Evolutionary conservation across 2,888 invertebrate species (phyloP).

Genomic region (Mythimna lalbum): DNA sequence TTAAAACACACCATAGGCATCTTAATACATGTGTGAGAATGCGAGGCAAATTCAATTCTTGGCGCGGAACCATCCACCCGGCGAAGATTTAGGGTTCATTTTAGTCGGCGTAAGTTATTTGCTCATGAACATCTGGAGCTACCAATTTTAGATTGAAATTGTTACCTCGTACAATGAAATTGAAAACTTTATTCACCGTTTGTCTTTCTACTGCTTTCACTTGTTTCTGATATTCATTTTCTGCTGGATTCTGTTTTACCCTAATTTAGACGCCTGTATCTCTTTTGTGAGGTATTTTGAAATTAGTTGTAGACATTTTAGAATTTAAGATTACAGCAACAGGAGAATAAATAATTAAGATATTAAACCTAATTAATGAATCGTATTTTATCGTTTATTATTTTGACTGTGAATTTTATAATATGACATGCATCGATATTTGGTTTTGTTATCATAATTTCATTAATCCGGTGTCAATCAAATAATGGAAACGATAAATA

Average conservation of each 20-base stretch:
- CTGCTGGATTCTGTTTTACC: slow-evolving; percentile 12
- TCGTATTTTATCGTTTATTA: background rate
- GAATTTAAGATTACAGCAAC: background rate
- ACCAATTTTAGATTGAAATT: slow-evolving; percentile 83
- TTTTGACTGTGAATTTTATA: slow-evolving; percentile 1
- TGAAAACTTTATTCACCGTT: slow-evolving; percentile 73
- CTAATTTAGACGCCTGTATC: slow-evolving; percentile 15
- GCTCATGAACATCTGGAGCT: slow-evolving; percentile 87
- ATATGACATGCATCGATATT: background rate
- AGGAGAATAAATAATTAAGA: background rate
- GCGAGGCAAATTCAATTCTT: slow-evolving; percentile 87
- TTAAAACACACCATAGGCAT: slow-evolving; percentile 66
- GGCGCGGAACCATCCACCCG: slow-evolving; percentile 81
- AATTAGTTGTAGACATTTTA: background rate
- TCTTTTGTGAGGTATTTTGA: slow-evolving; percentile 11
- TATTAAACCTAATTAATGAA: background rate
- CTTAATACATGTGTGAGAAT: slow-evolving; percentile 69
- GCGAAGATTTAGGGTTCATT: slow-evolving; percentile 88
- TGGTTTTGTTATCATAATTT: slow-evolving; percentile 13
- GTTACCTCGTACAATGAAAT: slow-evolving; percentile 78
- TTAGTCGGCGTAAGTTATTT: slow-evolving; percentile 85
- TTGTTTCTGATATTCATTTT: slow-evolving; percentile 52
- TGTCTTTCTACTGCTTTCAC: slow-evolving; percentile 50
- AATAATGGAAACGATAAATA: slow-evolving; percentile 43
- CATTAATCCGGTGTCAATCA: slow-evolving; percentile 27